Conservation (phyloP, 2,113 vertebrate species). For the Eira barbara region DNA sequence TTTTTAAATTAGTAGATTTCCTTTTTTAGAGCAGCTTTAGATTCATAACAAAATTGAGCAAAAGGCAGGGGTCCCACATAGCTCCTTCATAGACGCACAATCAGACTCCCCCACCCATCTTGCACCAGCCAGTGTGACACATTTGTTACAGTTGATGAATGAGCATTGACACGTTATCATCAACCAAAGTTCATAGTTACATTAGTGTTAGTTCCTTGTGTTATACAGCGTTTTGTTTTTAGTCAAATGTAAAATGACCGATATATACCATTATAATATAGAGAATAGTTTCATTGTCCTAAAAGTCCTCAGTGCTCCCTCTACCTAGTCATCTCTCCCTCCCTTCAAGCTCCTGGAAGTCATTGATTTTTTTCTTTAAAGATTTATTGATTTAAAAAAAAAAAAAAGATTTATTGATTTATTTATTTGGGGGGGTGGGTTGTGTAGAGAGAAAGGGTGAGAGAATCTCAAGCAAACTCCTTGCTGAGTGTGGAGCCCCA, state of each 20-base stretch:
- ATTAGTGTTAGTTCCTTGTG: neutral
- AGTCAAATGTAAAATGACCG: neutral
- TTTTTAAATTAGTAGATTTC: neutral
- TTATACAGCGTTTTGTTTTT: neutral
- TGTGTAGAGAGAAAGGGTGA: neutral
- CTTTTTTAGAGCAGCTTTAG: conserved; percentile 6
- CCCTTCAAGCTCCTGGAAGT: neutral
- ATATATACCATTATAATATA: neutral
- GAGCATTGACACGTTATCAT: neutral
- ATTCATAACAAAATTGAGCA: neutral
- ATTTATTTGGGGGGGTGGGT: neutral
- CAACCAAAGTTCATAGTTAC: neutral
- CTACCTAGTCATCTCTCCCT: neutral
- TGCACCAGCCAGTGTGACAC: neutral
- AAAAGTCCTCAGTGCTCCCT: neutral
- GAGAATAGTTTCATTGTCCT: neutral
- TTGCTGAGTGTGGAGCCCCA: neutral
- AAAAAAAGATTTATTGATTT: neutral
- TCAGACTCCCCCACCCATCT: neutral
- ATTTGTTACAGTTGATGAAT: neutral
- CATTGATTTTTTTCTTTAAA: neutral
- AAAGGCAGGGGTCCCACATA: neutral
- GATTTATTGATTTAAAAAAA: neutral
- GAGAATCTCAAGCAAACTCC: neutral
- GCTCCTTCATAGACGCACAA: neutral